Evolutionary conservation across 2,113 vertebrate genomes (phyloP).

Genomic region (Sylvilagus bachmani): DNA sequence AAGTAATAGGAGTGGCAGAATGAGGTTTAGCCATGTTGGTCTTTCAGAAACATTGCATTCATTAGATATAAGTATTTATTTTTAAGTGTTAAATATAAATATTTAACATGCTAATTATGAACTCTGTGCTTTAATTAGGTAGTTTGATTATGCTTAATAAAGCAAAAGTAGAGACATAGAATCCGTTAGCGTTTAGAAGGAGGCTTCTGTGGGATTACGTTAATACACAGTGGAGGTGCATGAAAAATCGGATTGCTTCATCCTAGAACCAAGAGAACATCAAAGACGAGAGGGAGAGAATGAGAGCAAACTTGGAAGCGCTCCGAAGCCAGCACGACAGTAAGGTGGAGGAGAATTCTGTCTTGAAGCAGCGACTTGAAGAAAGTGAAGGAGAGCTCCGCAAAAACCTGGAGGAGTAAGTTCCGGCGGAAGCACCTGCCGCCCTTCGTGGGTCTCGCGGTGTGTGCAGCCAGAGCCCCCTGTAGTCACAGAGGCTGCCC

Average conservation of each 20-base stretch:
- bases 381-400: constrained; percentile 94
- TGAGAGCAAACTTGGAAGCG: constrained; percentile 87
- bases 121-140: neutral
- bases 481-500: neutral
- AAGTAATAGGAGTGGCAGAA: constrained; percentile 15
- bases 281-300: constrained; percentile 89
- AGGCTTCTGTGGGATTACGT: neutral
- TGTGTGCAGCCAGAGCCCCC: neutral
- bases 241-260: neutral
- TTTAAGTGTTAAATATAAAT: too few relatives aligned
- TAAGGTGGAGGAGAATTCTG: constrained; percentile 88
- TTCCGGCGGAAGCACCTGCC: neutral
- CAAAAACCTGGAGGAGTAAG: constrained; percentile 96
- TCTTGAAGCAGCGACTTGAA: constrained; percentile 89
- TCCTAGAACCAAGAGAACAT: constrained; percentile 89
- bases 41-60: neutral
- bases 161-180: neutral
- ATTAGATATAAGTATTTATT: constrained; percentile 32
- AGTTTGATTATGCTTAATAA: constrained; percentile 37
- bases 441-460: neutral
- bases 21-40: neutral
- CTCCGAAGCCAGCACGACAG: constrained; percentile 89
- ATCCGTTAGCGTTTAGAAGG: neutral
- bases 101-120: neutral
- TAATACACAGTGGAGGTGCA: neutral